Base-by-base conservation (phyloP, 2,797 vertebrate genomes). In the Cryptoblepharus egeriae region DNA sequence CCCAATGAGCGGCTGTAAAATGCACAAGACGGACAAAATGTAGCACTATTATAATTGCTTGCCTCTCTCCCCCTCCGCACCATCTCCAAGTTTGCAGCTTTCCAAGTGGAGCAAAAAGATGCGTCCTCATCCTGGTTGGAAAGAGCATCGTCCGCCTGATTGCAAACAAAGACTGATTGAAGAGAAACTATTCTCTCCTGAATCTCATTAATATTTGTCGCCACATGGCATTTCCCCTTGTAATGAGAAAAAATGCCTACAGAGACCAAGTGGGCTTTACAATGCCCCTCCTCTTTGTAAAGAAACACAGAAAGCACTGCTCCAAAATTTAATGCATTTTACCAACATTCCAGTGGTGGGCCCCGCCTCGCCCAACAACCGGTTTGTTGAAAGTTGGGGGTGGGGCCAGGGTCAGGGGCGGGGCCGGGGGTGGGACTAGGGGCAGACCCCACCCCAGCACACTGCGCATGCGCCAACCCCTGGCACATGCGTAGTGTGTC, bases 181-280 rank as follows among this genome's bases (percentile, higher is more conserved):
- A 93, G 93, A 93, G 93, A 85, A 88, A 93, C 92, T 92, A 94
- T 95, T 95, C 94, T 95, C 94, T 94, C 92, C 91, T 91, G 92
- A 94, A 93, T 93, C 94, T 93, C 93, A 94, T 94, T 95, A 96
- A 95, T 95, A 95, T 92, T 93, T 95, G 95, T 93, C 95, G 92
- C 90, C 76, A 28, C 90, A 89, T 95, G 95, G 94, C 95, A 96
- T 95, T 96, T 95, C 94, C 91, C 90, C 91, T 94, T 91, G n/a
- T 96, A 96, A 96, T 95, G 95, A 96, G 95, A 95, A 96, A 95
- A 95, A 96, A 96, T 95, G 90, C 82, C 91, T 87, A 93, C 91
- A 9, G 85, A 89, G 93, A 81, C 91, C 85, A 85, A 87, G 83
- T 89, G 90, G 86, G 88, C 85, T 90, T 89, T 84, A 84, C 76